Evolutionary conservation across 2,888 invertebrate species (phyloP), one percentile per base, ranked within the genome.

Genomic region (Drosophila robusta): DNA sequence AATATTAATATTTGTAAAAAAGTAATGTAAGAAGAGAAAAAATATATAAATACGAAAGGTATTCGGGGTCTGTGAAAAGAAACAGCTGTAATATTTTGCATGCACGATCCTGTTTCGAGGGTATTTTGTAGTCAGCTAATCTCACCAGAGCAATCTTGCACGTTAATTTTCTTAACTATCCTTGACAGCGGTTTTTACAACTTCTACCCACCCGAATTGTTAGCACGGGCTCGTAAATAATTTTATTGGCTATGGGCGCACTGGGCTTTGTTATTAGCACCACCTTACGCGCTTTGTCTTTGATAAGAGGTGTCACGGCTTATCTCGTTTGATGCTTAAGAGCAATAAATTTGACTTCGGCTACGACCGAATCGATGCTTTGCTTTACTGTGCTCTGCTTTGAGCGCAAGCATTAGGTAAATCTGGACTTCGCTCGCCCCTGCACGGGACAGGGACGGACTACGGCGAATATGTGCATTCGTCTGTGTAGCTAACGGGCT

Each of bases 291-390:
- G 46, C 34, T 24, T 60, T 57, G 16, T 62, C 12, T 8, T 18
- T 7, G 61, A 74, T 74, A 74, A 58, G 65, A 18, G 26, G 18
- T 57, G 49, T 34, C 38, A 16, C 4, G 32, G 46, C 52, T 60
- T 60, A 68, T 60, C 70, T 38, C 3, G 14, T 11, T 12, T 22
- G 24, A 32, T 45, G 50, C 24, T 16, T 41, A 9, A 50, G 29
- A 51, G 56, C 56, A 49, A 46, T 74, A 73, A 78, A 74, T 55
- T 49, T 16, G n/a, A 55, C 38, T 58, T 12, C 14, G 12, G 41
- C 14, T n/a, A 18, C 18, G n/a, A 22, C 16, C n/a, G 2, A 51
- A 51, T 39, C 24, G 8, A 41, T 50, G 57, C 22, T 41, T 34
- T 34, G 32, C 29, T 22, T 45, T 18, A 26, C 26, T 26, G 5